Percentiles rank a stretch among this genome's conserved stretches.
phyloP scores from a whole-genome alignment of 2,888 invertebrate genomes.

The Ommatoiulus sabulosus region DNA sequence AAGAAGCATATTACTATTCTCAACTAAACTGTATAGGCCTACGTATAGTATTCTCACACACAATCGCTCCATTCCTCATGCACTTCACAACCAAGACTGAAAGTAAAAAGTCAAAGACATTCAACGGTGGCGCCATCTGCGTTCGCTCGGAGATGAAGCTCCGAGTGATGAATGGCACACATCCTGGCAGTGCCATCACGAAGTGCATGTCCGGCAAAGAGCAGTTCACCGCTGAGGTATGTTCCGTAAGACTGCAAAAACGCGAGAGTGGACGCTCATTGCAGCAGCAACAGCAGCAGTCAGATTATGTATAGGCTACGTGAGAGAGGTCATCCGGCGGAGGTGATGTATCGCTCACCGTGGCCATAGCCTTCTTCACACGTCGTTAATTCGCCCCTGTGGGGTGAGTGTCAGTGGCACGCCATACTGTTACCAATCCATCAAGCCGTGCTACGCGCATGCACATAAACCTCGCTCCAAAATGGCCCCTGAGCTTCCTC shows the following conservation, averaged over 20 bases:
- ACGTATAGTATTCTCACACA: no score
- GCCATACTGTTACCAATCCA: slow-evolving; percentile 32
- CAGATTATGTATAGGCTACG: neutral
- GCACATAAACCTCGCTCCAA: neutral
- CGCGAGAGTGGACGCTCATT: neutral
- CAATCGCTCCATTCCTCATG: neutral
- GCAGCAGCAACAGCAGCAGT: neutral
- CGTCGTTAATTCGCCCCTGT: slow-evolving; percentile 44
- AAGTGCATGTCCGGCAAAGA: neutral
- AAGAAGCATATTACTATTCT: no score
- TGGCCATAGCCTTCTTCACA: slow-evolving; percentile 45
- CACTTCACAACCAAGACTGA: neutral
- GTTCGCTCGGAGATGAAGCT: neutral
- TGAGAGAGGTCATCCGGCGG: slow-evolving; percentile 25
- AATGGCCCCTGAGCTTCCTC: neutral
- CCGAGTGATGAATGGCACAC: neutral
- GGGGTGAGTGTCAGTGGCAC: slow-evolving; percentile 23
- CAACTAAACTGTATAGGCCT: no score
- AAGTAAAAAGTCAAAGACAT: neutral
- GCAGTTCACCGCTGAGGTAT: slow-evolving; percentile 22
- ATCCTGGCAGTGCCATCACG: neutral
- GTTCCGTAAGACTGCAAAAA: neutral
- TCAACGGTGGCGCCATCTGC: neutral
- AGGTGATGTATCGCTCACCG: slow-evolving; percentile 22
- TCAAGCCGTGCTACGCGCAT: neutral